These are phyloP conservation scores for Thereva nobilitata DNA, from an alignment of 2,888 invertebrate genomes.

Conservation along the genomic window DNA sequence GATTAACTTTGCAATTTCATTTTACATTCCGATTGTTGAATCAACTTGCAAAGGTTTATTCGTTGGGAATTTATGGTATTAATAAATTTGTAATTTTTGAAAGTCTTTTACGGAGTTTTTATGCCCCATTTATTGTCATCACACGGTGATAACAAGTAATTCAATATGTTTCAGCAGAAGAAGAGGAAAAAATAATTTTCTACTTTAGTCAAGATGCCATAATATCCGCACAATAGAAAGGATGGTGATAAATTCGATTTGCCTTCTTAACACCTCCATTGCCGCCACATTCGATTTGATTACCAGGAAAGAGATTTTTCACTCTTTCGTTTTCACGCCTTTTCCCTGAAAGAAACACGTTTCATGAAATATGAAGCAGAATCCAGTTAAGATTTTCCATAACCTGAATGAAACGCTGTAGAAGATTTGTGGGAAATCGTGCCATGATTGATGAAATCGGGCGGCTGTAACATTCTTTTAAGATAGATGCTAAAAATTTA, in stretches of 20 bases:
- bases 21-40: too few relatives aligned
- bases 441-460: constrained; percentile 6
- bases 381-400: constrained; percentile 2
- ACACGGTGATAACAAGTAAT: too few relatives aligned
- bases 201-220: too few relatives aligned
- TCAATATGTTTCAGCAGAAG: too few relatives aligned
- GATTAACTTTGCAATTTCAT: too few relatives aligned
- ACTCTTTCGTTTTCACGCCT: background rate
- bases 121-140: too few relatives aligned
- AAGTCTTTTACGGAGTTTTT: too few relatives aligned
- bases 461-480: background rate
- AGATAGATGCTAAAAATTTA: background rate
- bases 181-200: too few relatives aligned
- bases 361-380: constrained; percentile 5
- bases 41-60: too few relatives aligned
- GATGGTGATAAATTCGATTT: constrained; percentile 20
- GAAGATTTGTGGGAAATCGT: constrained; percentile 10
- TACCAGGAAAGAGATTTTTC: background rate
- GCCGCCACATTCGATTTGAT: constrained; percentile 4
- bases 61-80: too few relatives aligned
- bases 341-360: background rate
- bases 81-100: too few relatives aligned
- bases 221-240: constrained; percentile 1
- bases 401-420: background rate
- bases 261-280: constrained; percentile 19